phyloP scores from a whole-genome alignment of 2,888 invertebrate species.

The Agriotes lineatus region DNA sequence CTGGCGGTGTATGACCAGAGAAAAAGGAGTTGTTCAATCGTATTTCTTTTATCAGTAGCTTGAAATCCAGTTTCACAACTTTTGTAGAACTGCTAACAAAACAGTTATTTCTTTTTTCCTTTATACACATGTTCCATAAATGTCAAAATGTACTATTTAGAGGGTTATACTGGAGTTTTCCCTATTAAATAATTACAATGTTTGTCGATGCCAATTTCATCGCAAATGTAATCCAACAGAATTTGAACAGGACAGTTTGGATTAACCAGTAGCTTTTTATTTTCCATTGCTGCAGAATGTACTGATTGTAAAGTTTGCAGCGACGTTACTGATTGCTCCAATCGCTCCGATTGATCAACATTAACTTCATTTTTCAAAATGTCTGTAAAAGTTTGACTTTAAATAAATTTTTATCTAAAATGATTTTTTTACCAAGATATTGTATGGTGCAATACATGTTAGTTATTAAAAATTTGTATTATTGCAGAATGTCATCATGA shows the following conservation, averaged over 20 bases:
- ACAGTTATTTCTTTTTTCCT: too few species aligned
- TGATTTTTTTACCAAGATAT: conserved; percentile 48
- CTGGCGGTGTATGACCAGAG: too few species aligned
- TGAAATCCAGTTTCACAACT: too few species aligned
- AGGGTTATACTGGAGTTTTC: too few species aligned
- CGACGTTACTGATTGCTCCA: background rate
- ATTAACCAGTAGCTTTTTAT: conserved; percentile 60
- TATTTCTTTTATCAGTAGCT: too few species aligned
- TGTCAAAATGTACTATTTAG: too few species aligned
- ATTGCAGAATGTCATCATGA: too few species aligned
- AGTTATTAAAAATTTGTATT: too few species aligned
- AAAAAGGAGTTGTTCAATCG: too few species aligned
- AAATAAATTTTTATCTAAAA: background rate
- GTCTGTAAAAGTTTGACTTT: background rate
- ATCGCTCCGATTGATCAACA: background rate
- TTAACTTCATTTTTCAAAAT: background rate
- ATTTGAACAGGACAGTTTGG: conserved; percentile 63
- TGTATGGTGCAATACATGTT: conserved; percentile 52
- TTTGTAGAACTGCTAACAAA: too few species aligned
- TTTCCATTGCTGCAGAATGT: conserved; percentile 19
- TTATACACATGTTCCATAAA: too few species aligned
- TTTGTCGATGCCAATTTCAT: conserved; percentile 48
- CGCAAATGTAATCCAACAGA: conserved; percentile 61
- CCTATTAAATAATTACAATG: conserved; percentile 30
- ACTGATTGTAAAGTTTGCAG: background rate